Base-by-base conservation (phyloP, 1,140 invertebrate species). In the Leucophenga varia region DNA sequence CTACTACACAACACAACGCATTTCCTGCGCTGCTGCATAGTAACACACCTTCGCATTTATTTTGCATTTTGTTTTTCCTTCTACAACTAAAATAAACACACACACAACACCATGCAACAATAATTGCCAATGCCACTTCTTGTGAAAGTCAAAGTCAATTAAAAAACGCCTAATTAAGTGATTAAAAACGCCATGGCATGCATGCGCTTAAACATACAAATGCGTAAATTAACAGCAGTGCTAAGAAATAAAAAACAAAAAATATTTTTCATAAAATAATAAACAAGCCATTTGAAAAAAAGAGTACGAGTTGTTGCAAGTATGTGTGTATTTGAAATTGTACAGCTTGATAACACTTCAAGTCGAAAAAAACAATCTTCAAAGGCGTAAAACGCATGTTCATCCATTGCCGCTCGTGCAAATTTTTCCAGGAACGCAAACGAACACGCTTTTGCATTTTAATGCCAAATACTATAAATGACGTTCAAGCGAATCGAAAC, bases 401-500 rank as follows among this genome's bases (percentile, higher is more conserved):
- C 28, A 18, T 32, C 9, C 21, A 16, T 28, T 39, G 12, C 25
- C 7, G 17, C 16, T 14, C 19, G 18, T 13, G 25, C 21, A 52
- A 53, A 57, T 51, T 54, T 65, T 69, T 71, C 67, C 67, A 68
- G 63, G 67, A 71, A 70, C 43, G 61, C 71, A 70, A 71, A 70
- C 43, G 61, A 70, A 70, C 55, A 60, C 55, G 56, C 67, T 67
- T 70, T 70, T 56, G 65, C 61, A 70, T 70, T 70, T 70, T 70
- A 70, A 70, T 71, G 63, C 52, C 47, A 21, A n/a, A n/a, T n/a
- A n/a, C n/a, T 54, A 20, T 59, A 67, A 64, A 61, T 64, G 52
- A 58, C 56, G 49, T 30, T 30, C 60, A 38, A 48, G 49, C 53
- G 49, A 43, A 50, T 47, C 40, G 31, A 49, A 40, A 28, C 39